Evolutionary conservation across 1,140 invertebrate species (phyloP).

Genomic region (Lamellibrachia luymesi): DNA sequence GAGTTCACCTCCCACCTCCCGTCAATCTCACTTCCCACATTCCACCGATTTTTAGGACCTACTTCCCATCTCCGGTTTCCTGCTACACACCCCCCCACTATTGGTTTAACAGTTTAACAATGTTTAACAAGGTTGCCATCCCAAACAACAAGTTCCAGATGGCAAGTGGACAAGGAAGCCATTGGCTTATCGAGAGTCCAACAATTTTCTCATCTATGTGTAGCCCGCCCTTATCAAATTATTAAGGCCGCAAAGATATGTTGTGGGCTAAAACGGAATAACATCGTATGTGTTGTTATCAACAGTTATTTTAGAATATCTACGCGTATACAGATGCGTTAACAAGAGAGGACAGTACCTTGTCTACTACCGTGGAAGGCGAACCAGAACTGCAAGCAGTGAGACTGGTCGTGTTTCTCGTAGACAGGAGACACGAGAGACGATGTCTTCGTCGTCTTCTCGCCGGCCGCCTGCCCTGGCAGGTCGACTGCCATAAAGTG

Average conservation of each 20-base stretch:
- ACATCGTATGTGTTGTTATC: neutral
- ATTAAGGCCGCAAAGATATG: neutral
- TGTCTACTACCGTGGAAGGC: neutral
- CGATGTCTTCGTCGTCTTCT: neutral
- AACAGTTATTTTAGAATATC: neutral
- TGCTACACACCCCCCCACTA: no score
- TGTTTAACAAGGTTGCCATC: no score
- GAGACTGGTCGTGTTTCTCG: neutral
- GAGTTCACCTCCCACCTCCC: no score
- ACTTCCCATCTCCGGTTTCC: no score
- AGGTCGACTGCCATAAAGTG: slow-evolving; percentile 18
- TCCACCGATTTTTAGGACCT: no score
- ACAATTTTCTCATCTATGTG: no score
- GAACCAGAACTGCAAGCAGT: slow-evolving; percentile 20
- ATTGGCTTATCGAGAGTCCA: no score
- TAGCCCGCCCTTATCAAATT: neutral
- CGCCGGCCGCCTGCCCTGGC: neutral
- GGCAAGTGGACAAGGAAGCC: no score
- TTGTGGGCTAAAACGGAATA: neutral
- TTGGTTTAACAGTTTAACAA: no score
- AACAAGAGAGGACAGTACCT: neutral
- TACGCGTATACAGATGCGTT: neutral
- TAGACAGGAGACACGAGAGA: slow-evolving; percentile 9
- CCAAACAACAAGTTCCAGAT: no score
- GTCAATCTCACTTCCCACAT: no score